Conservation (phyloP, 2,888 invertebrate genomes). For the Cordilura impudica region DNA sequence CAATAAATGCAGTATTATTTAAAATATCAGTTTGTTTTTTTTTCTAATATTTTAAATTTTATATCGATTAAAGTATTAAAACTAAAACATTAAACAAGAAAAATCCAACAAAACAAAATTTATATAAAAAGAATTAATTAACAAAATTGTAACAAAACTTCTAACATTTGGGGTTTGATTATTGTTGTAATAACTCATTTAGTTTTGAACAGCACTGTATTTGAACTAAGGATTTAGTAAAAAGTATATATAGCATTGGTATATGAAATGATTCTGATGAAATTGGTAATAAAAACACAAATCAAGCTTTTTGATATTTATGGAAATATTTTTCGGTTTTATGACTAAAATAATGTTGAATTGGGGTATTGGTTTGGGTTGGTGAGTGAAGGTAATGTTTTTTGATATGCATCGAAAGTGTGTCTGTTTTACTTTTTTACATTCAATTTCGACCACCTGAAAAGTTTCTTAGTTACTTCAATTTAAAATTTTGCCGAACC, state of each 20-base stretch:
- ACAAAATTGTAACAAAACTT: slow-evolving; percentile 48
- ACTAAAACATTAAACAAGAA: slow-evolving; percentile 45
- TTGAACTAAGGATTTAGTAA: neutral
- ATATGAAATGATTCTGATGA: neutral
- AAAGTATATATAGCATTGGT: neutral
- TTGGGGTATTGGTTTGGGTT: neutral
- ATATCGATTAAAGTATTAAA: slow-evolving; percentile 55
- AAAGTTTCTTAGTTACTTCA: too few species aligned
- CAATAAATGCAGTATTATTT: slow-evolving; percentile 54
- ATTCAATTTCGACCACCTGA: too few species aligned
- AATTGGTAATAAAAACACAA: too few species aligned
- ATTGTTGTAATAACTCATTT: slow-evolving; percentile 3
- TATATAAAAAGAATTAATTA: slow-evolving; percentile 39
- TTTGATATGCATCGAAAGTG: too few species aligned
- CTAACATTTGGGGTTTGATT: slow-evolving; percentile 33
- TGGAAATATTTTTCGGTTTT: neutral
- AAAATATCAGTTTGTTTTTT: slow-evolving; percentile 29
- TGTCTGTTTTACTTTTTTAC: neutral
- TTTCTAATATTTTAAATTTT: slow-evolving; percentile 23
- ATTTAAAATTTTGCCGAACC: too few species aligned
- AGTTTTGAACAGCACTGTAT: neutral
- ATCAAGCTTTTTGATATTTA: neutral
- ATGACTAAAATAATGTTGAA: slow-evolving; percentile 48
- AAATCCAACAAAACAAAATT: slow-evolving; percentile 54
- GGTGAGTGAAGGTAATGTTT: neutral